Percentiles rank a stretch among this genome's conserved stretches.
Conservation (phyloP, 2,888 invertebrate genomes). For the Melinopterus prodromus region DNA sequence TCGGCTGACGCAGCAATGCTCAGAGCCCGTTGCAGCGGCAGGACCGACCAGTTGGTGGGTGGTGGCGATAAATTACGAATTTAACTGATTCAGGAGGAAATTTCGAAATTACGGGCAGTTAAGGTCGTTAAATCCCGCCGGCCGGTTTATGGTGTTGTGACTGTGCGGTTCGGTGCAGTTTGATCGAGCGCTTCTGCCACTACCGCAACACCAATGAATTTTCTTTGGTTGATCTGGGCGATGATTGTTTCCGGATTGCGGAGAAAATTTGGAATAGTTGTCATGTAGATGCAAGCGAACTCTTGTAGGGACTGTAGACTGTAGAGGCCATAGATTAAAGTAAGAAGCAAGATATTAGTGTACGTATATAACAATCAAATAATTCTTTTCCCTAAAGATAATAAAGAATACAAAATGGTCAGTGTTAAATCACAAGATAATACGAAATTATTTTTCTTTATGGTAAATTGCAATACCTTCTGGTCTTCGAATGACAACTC, state of each 20-base stretch:
- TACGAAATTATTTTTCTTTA: no score
- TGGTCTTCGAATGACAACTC: no score
- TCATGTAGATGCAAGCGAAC: no score
- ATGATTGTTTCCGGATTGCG: neutral
- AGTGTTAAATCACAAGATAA: no score
- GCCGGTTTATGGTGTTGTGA: constrained; percentile 15
- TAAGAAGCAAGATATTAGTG: no score
- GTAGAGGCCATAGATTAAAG: no score
- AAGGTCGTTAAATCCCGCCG: constrained; percentile 23
- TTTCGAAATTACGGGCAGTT: constrained; percentile 25
- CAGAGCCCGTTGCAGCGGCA: neutral
- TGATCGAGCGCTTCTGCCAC: constrained; percentile 23
- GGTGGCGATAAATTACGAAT: constrained; percentile 20
- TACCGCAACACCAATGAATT: neutral
- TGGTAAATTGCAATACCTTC: no score
- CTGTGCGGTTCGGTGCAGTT: constrained; percentile 16
- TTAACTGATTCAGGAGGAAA: constrained; percentile 27
- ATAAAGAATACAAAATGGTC: no score
- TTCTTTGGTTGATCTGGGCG: neutral
- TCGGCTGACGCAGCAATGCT: constrained; percentile 5
- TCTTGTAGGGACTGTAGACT: no score
- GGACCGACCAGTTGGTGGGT: constrained; percentile 16
- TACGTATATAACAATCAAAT: no score
- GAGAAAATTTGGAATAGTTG: no score
- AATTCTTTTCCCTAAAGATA: no score